A percentile compares a stretch with the other conserved stretches of the same genome.
phyloP scores from a whole-genome alignment of 2,888 invertebrate species.

The Hartigia nigra region DNA sequence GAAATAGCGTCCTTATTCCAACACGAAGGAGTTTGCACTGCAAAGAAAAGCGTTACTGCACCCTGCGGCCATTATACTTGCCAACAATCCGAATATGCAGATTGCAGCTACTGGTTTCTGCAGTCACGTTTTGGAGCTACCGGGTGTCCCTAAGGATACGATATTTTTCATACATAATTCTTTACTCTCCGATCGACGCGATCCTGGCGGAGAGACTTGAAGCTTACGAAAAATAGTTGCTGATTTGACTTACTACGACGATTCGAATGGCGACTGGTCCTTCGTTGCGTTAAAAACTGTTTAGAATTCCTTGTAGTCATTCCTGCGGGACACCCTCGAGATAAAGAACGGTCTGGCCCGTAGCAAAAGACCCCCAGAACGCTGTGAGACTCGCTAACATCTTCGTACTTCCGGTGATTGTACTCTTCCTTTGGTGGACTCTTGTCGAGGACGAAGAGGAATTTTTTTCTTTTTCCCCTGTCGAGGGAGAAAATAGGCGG shows the following conservation, averaged over 20 bases:
- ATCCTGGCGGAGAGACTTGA: neutral
- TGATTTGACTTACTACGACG: neutral
- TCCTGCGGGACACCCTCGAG: slow-evolving; percentile 26
- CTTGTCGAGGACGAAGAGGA: slow-evolving; percentile 15
- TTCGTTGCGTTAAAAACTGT: neutral
- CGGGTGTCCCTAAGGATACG: neutral
- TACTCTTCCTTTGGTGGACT: slow-evolving; percentile 19
- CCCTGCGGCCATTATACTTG: neutral
- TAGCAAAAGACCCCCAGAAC: slow-evolving; percentile 13
- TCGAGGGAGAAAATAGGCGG: neutral
- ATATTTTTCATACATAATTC: neutral
- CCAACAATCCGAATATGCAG: neutral
- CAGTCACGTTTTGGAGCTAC: neutral
- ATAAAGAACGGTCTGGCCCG: slow-evolving; percentile 27
- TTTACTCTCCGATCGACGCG: neutral
- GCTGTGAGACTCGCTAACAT: slow-evolving; percentile 32
- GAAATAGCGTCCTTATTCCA: neutral
- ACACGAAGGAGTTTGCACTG: neutral
- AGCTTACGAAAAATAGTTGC: neutral
- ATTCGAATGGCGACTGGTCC: neutral
- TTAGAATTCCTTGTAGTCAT: slow-evolving; percentile 27
- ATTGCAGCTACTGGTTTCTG: neutral
- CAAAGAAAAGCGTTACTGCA: neutral
- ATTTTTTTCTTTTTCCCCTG: slow-evolving; percentile 26
- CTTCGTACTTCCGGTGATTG: slow-evolving; percentile 34